Base-by-base conservation (phyloP, 2,888 invertebrate species). In the Hypomecis atomaria region DNA sequence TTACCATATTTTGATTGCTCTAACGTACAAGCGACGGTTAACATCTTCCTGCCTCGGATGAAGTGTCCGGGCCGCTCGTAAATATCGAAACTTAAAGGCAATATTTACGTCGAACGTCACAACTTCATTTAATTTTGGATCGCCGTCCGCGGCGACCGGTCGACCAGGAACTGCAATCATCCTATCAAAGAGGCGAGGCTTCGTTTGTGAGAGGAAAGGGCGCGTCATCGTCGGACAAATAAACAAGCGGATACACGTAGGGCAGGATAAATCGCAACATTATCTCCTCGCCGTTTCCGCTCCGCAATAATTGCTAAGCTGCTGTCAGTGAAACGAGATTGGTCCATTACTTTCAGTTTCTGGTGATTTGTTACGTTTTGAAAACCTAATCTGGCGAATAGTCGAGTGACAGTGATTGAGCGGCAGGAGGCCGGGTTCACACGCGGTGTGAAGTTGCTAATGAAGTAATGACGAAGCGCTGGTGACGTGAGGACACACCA, bases 1-100 rank as follows among this genome's bases (percentile, higher is more conserved):
- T 89, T 89, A 87, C 80, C 88, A 90, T 89, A 90, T 89, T 89
- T 86, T 89, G 89, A 91, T 91, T 90, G 84, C 83, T 79, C 82
- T 86, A 85, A 90, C 85, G 84, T 86, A 89, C 80, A 84, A 83
- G 78, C 78, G 75, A 74, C 78, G 81, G 81, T 84, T 84, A 86
- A 85, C 83, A 84, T 87, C 85, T 85, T 89, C 84, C 85, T 85
- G 83, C 77, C 76, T 76, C 81, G 87, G 88, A 89, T 89, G 84
- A 85, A 88, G 83, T 85, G 84, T 82, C 82, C 82, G 77, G 76
- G 70, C 75, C 70, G 74, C 72, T 79, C 84, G 78, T 87, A 87
- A 88, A 89, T 86, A 85, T 78, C 61, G 73, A 71, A 71, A 76
- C 73, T 77, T 75, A 78, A 78, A 78, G 76, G 78, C 76, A 78